Conservation (phyloP, 2,113 vertebrate genomes). For the Paradisaea rubra region DNA sequence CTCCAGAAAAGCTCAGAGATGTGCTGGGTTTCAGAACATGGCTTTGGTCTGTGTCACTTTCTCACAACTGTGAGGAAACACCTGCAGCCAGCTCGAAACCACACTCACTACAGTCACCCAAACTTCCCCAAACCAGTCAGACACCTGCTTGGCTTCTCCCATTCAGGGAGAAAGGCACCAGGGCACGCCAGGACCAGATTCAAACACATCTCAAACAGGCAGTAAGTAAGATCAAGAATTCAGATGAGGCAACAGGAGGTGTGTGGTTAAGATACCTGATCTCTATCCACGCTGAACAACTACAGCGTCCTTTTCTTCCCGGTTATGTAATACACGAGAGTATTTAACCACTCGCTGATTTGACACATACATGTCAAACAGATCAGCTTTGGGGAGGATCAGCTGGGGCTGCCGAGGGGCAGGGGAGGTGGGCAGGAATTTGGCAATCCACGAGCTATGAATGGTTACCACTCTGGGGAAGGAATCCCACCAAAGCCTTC, state of each 20-base stretch:
- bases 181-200: neutral
- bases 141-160: neutral
- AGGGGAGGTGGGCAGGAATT: neutral
- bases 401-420: neutral
- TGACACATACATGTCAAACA: neutral
- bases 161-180: neutral
- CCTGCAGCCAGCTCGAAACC: neutral
- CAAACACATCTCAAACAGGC: neutral
- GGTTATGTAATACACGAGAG: neutral
- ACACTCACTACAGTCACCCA: neutral
- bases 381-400: neutral
- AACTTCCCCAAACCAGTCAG: neutral
- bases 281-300: neutral
- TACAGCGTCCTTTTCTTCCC: neutral
- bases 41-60: neutral
- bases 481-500: neutral
- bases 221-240: neutral
- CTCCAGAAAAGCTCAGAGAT: fast-evolving
- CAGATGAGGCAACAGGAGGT: neutral
- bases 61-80: neutral
- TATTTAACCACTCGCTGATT: neutral
- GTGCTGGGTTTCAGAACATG: neutral
- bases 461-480: neutral
- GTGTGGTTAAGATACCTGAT: neutral
- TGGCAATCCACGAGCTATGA: fast-evolving